phyloP scores from a whole-genome alignment of 1,140 invertebrate genomes.

The Drosophila erecta region DNA sequence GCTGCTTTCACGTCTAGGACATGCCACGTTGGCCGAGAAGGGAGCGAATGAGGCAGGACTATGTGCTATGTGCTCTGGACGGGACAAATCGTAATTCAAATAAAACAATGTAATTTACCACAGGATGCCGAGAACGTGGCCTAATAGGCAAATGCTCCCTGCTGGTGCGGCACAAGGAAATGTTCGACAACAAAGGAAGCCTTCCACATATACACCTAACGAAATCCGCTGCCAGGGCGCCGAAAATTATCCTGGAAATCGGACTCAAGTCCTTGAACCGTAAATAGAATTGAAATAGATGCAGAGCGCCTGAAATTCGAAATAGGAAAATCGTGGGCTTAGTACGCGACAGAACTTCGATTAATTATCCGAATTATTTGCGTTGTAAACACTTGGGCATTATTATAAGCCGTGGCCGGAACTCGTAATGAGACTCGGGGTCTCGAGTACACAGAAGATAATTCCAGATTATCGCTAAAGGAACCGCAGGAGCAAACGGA shows the following conservation, averaged over 20 bases:
- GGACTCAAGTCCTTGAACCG: constrained; percentile 11
- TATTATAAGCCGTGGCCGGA: constrained; percentile 24
- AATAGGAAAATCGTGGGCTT: background rate
- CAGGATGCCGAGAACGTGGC: constrained; percentile 43
- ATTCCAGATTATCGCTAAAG: constrained; percentile 48
- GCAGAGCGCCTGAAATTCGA: background rate
- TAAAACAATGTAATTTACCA: constrained; percentile 75
- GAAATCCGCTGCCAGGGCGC: constrained; percentile 12
- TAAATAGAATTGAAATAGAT: constrained; percentile 15
- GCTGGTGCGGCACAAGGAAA: constrained; percentile 30
- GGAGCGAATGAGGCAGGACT: constrained; percentile 2
- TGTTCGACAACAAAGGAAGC: constrained; percentile 44
- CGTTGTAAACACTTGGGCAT: constrained; percentile 24
- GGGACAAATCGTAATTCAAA: constrained; percentile 75
- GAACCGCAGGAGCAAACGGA: constrained; percentile 38
- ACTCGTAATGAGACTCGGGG: constrained; percentile 2
- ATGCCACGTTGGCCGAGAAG: constrained; percentile 9
- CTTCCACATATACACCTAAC: constrained; percentile 16
- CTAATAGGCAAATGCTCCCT: constrained; percentile 46
- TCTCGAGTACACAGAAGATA: constrained; percentile 33
- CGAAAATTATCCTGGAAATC: constrained; percentile 28
- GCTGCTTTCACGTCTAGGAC: constrained; percentile 70
- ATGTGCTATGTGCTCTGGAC: constrained; percentile 4
- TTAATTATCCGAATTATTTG: constrained; percentile 30
- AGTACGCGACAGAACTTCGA: background rate